Evolutionary conservation across 2,113 vertebrate species (phyloP).

Genomic region (Actenoides hombroni): DNA sequence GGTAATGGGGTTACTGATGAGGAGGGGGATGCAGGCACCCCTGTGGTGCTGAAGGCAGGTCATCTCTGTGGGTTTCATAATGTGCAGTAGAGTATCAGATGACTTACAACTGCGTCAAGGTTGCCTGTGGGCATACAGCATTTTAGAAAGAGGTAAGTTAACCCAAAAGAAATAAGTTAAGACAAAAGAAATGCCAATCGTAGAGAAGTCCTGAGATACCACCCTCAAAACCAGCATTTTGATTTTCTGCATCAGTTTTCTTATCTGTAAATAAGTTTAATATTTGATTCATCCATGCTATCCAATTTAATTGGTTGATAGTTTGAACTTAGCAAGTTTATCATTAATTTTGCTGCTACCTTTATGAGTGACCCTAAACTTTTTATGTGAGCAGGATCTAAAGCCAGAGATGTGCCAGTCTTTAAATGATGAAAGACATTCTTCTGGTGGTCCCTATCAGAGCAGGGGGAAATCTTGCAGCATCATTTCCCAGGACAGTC

Average conservation of each 20-base stretch:
- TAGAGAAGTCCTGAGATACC: neutral
- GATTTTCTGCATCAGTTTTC: slow-evolving; percentile 6
- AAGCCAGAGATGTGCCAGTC: neutral
- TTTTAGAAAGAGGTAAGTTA: neutral
- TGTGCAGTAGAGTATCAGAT: neutral
- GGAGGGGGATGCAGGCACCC: neutral
- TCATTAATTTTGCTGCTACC: slow-evolving; percentile 7
- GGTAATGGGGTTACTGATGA: neutral
- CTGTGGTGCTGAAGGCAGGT: rapidly evolving
- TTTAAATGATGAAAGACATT: neutral
- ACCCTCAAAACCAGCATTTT: neutral
- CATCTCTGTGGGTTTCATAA: neutral
- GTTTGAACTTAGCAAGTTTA: slow-evolving; percentile 37
- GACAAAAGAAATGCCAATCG: neutral
- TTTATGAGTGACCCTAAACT: slow-evolving; percentile 19
- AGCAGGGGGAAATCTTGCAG: neutral
- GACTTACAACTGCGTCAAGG: neutral
- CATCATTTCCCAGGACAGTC: rapidly evolving
- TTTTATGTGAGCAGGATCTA: neutral
- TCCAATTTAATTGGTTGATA: slow-evolving; percentile 29
- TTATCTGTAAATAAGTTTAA: slow-evolving; percentile 36
- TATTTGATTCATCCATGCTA: slow-evolving; percentile 20
- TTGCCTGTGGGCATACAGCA: neutral
- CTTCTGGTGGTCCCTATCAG: neutral
- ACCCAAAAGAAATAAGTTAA: neutral